These are phyloP conservation scores for Rhyacichthys aspro DNA, from an alignment of 2,797 vertebrate genomes.

Conservation along the genomic window DNA sequence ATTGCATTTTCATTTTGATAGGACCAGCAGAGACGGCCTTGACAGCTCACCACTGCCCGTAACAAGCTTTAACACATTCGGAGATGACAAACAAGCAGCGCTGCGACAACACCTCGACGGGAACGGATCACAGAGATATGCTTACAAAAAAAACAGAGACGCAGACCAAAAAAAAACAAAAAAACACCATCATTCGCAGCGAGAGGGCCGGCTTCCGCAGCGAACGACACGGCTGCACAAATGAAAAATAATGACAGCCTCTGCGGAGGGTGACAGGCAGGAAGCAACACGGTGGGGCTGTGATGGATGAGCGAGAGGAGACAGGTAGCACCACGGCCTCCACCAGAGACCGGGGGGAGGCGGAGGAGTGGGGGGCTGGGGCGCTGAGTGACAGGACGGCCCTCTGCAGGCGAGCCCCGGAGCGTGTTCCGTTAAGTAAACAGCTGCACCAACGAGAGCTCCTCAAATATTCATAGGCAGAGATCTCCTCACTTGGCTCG, in stretches of 20 bases:
- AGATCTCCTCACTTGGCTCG: conserved; percentile 49
- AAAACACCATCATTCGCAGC: conserved; percentile 25
- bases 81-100: conserved; percentile 30
- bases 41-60: conserved; percentile 15
- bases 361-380: conserved; percentile 24
- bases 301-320: conserved; percentile 61
- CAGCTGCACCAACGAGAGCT: conserved; percentile 71
- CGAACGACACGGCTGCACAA: conserved; percentile 34
- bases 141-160: conserved; percentile 46
- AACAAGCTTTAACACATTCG: conserved; percentile 36
- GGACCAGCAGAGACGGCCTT: neutral
- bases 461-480: conserved; percentile 78
- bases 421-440: conserved; percentile 79
- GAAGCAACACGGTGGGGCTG: conserved; percentile 33
- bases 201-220: conserved; percentile 19
- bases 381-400: conserved; percentile 67
- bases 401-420: conserved; percentile 63
- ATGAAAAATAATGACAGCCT: conserved; percentile 64
- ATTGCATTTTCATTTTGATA: neutral
- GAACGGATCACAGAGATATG: conserved; percentile 40
- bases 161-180: neutral
- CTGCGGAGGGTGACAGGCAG: conserved; percentile 53
- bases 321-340: conserved; percentile 44
- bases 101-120: conserved; percentile 14
- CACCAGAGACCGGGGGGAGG: conserved; percentile 13